Evolutionary conservation across 2,797 vertebrate species (phyloP).

Genomic region (Coreius guichenoti): DNA sequence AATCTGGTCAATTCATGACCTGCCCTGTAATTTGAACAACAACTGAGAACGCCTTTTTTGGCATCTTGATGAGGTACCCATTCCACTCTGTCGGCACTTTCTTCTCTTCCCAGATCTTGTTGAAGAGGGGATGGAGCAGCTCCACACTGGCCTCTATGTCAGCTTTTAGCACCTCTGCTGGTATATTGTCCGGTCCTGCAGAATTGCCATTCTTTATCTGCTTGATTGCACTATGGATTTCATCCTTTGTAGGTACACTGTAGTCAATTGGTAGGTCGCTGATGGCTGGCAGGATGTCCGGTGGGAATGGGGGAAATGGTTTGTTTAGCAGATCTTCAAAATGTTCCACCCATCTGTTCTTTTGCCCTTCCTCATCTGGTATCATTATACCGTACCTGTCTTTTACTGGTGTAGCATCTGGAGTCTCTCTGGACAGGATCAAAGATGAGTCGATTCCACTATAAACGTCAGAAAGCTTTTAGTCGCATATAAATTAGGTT

Average conservation of each 20-base stretch:
- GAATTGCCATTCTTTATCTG: background rate
- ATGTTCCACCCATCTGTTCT: too few relatives aligned
- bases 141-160: too few relatives aligned
- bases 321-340: too few relatives aligned
- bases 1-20: slow-evolving; percentile 7
- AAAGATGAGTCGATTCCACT: too few relatives aligned
- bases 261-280: background rate
- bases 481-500: too few relatives aligned
- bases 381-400: too few relatives aligned
- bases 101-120: background rate
- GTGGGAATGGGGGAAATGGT: too few relatives aligned
- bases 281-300: too few relatives aligned
- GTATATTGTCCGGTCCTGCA: background rate
- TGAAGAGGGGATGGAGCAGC: background rate
- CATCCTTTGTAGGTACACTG: background rate
- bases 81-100: background rate
- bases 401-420: too few relatives aligned
- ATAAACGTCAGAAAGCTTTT: too few relatives aligned
- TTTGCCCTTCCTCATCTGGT: too few relatives aligned
- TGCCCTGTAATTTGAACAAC: background rate
- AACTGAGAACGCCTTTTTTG: background rate
- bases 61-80: background rate
- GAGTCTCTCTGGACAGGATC: too few relatives aligned
- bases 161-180: background rate
- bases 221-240: background rate